phyloP scores from a whole-genome alignment of 2,797 vertebrate species.

The Myotis vivesi region DNA sequence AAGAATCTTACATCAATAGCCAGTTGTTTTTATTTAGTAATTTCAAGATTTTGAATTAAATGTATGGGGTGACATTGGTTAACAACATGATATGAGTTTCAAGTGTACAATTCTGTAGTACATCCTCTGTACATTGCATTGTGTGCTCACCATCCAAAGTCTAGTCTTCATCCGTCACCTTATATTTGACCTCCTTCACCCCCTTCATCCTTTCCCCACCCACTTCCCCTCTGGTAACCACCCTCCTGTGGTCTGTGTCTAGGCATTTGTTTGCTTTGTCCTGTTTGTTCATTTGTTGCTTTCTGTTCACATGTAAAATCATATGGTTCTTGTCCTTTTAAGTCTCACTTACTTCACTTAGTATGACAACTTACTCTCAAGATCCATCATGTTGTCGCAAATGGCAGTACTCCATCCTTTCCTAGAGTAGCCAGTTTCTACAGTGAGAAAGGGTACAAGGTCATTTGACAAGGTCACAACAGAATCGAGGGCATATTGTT shows the following conservation, averaged over 20 bases:
- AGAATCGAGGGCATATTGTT: background rate
- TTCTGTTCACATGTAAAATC: background rate
- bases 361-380: background rate
- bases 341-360: background rate
- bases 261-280: background rate
- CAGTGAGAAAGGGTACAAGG: background rate
- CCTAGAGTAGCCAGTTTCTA: background rate
- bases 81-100: background rate
- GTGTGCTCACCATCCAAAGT: background rate
- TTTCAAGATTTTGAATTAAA: background rate
- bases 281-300: background rate
- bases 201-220: background rate
- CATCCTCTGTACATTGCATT: background rate
- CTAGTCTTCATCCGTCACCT: background rate
- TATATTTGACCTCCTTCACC: background rate
- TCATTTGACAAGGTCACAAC: background rate
- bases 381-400: no score
- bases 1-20: background rate
- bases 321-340: background rate
- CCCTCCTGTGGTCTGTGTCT: background rate
- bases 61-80: background rate
- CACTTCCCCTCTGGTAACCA: background rate
- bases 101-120: background rate
- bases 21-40: background rate
- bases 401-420: background rate